These are phyloP conservation scores for Decapterus maruadsi DNA, from an alignment of 2,797 vertebrate species.

Conservation along the genomic window DNA sequence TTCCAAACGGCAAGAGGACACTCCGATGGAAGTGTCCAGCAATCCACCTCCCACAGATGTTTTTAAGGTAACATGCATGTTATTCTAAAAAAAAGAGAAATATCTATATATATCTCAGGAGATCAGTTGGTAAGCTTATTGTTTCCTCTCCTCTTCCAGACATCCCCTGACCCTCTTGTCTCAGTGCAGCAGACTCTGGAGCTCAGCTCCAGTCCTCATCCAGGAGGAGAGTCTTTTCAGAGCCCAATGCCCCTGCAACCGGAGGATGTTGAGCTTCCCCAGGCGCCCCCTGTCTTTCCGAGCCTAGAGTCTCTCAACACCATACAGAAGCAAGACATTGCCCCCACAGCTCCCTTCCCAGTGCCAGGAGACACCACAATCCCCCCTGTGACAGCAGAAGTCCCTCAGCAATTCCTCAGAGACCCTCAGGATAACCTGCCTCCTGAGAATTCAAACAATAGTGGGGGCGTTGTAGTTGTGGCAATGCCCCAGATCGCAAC, in stretches of 20 bases:
- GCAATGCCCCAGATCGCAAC: conserved; percentile 89
- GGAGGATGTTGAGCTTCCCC: conserved; percentile 90
- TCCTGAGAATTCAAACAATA: conserved; percentile 84
- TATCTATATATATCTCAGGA: not conserved
- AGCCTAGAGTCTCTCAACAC: conserved; percentile 88
- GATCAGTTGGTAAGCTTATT: conserved; percentile 11
- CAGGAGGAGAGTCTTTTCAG: conserved; percentile 87
- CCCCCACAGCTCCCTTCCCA: conserved; percentile 90
- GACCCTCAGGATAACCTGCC: conserved; percentile 89
- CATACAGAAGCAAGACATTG: conserved; percentile 94
- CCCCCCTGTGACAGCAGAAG: conserved; percentile 91
- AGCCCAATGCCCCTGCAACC: conserved; percentile 90
- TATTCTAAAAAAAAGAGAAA: not conserved
- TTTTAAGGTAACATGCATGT: conserved; percentile 86
- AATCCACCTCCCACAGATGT: conserved; percentile 87
- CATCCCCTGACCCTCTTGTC: conserved; percentile 89
- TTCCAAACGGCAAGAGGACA: conserved; percentile 92
- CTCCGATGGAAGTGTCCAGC: conserved; percentile 96
- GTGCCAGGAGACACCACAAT: conserved; percentile 90
- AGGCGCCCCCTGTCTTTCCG: conserved; percentile 88
- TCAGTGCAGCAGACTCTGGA: conserved; percentile 92
- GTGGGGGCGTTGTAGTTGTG: conserved; percentile 86
- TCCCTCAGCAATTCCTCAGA: conserved; percentile 91
- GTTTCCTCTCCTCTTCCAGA: conserved; percentile 56
- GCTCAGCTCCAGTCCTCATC: conserved; percentile 85